These are phyloP conservation scores for Rapana venosa DNA, from an alignment of 2,888 invertebrate species.

Conservation along the genomic window DNA sequence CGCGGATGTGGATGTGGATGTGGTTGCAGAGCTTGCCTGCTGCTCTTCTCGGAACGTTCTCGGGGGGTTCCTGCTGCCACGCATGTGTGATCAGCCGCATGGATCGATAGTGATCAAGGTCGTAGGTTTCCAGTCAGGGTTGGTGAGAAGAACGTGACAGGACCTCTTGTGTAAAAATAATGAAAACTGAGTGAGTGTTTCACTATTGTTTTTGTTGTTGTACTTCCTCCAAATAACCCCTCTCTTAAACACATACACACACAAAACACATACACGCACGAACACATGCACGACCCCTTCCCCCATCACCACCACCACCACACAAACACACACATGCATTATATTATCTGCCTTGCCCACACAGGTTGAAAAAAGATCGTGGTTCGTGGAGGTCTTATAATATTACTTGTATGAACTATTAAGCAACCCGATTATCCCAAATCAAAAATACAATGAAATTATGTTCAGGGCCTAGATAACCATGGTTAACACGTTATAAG, in stretches of 20 bases:
- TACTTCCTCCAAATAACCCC: too few species aligned
- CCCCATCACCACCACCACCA: neutral
- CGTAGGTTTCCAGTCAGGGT: neutral
- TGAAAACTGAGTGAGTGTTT: too few species aligned
- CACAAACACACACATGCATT: neutral
- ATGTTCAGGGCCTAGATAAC: neutral
- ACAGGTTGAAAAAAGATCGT: neutral
- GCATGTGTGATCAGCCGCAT: constrained; percentile 37
- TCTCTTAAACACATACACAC: neutral
- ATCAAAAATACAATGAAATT: neutral
- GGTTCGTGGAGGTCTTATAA: neutral
- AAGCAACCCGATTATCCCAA: neutral
- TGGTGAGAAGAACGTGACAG: neutral
- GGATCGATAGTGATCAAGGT: neutral
- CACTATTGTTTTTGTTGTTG: too few species aligned
- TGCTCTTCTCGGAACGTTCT: neutral
- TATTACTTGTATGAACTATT: neutral
- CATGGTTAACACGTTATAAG: neutral
- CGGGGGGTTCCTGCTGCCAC: constrained; percentile 51
- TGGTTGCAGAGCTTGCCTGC: constrained; percentile 11
- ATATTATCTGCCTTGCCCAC: neutral
- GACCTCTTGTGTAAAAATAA: neutral
- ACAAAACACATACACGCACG: neutral
- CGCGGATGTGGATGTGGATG: neutral
- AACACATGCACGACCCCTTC: neutral